phyloP scores from a whole-genome alignment of 2,888 invertebrate species.

The Agelastica alni region DNA sequence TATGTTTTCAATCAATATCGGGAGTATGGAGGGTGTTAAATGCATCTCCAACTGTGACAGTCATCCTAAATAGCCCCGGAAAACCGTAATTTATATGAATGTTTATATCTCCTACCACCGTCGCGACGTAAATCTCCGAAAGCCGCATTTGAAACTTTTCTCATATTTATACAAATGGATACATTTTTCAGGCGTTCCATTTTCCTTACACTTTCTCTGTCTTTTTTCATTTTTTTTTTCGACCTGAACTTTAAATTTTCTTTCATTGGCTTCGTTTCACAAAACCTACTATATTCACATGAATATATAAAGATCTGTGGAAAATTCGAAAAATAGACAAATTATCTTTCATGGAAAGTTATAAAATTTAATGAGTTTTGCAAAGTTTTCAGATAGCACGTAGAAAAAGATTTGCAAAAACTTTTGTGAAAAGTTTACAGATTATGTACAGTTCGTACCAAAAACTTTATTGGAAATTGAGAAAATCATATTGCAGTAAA shows the following conservation, averaged over 20 bases:
- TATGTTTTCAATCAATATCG: constrained; percentile 7
- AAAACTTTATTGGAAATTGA: constrained; percentile 4
- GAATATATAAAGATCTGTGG: constrained; percentile 33
- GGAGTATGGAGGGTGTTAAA: constrained; percentile 8
- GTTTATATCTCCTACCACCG: constrained; percentile 44
- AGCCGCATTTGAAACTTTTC: constrained; percentile 38
- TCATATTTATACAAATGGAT: constrained; percentile 41
- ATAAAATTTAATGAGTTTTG: constrained; percentile 23
- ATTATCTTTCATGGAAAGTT: constrained; percentile 22
- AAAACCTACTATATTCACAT: constrained; percentile 31
- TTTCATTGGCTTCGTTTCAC: constrained; percentile 32
- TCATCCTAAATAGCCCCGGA: constrained; percentile 40
- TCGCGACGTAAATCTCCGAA: constrained; percentile 44
- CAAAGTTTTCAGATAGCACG: constrained; percentile 13
- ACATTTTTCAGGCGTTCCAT: constrained; percentile 31
- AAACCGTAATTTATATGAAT: constrained; percentile 45
- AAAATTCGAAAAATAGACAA: constrained; percentile 23
- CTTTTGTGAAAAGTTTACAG: constrained; percentile 12
- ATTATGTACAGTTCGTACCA: constrained; percentile 7
- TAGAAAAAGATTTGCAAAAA: constrained; percentile 13
- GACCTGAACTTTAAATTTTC: constrained; percentile 28
- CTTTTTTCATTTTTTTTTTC: too few species aligned
- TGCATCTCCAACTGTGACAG: constrained; percentile 26
- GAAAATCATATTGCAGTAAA: constrained; percentile 9
- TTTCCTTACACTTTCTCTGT: too few species aligned